These are phyloP conservation scores for Thomomys bottae DNA, from an alignment of 2,113 vertebrate species.

Conservation along the genomic window DNA sequence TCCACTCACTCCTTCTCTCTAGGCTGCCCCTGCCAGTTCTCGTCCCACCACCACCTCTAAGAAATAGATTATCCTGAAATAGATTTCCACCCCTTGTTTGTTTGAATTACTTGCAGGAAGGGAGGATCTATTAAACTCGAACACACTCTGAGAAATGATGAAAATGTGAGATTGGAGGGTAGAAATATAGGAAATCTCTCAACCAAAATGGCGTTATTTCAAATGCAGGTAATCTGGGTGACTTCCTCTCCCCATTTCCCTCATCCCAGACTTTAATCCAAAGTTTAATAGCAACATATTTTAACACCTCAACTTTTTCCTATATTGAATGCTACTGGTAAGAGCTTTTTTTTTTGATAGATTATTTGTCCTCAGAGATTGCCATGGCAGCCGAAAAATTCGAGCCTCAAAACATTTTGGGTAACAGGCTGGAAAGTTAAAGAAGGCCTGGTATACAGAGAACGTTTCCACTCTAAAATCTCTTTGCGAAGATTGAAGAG, in stretches of 20 bases:
- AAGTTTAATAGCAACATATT: conserved; percentile 9
- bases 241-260: background rate
- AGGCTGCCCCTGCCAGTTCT: rapidly evolving
- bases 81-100: background rate
- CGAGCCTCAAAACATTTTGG: background rate
- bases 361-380: background rate
- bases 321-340: background rate
- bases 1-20: too few species aligned
- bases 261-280: background rate
- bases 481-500: conserved; percentile 8
- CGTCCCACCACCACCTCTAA: background rate
- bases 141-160: conserved; percentile 6
- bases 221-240: conserved; percentile 39
- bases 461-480: background rate
- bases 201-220: conserved; percentile 85
- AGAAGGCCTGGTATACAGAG: background rate
- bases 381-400: background rate
- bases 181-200: conserved; percentile 64
- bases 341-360: background rate
- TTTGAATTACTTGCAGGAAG: background rate
- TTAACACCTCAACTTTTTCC: background rate
- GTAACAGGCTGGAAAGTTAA: background rate
- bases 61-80: background rate
- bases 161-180: conserved; percentile 55
- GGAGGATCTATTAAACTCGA: background rate